Conservation (phyloP, 2,113 vertebrate species). For the Mus spicilegus region DNA sequence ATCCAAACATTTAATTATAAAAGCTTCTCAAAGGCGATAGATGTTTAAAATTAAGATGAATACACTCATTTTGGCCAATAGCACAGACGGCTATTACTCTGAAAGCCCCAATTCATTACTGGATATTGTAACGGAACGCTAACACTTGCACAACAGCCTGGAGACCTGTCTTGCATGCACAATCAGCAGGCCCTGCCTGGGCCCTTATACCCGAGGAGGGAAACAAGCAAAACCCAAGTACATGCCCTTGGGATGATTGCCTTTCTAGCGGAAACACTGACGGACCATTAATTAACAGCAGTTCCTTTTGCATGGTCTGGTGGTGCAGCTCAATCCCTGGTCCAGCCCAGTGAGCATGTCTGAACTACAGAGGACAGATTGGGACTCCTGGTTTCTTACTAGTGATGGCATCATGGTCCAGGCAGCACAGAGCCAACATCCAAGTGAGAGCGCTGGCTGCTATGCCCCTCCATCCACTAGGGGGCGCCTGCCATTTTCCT, state of each 20-base stretch:
- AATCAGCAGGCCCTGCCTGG: constrained; percentile 73
- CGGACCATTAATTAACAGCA: constrained; percentile 73
- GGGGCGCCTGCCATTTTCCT: background rate
- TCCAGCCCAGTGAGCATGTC: background rate
- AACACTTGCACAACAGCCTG: constrained; percentile 82
- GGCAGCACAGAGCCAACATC: background rate
- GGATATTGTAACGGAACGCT: constrained; percentile 84
- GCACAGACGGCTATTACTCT: constrained; percentile 80
- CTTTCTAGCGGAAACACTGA: constrained; percentile 72
- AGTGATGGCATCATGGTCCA: background rate
- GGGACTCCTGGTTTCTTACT: background rate
- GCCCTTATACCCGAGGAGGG: constrained; percentile 16
- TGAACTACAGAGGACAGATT: background rate
- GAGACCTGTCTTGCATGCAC: constrained; percentile 84
- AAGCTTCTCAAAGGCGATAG: constrained; percentile 83
- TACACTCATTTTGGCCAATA: constrained; percentile 85
- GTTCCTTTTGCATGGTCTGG: background rate
- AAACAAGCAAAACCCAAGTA: background rate
- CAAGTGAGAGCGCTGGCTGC: background rate
- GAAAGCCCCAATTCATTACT: constrained; percentile 86
- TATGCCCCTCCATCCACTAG: background rate
- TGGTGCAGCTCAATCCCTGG: constrained; percentile 23
- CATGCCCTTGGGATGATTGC: constrained; percentile 73
- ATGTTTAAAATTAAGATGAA: constrained; percentile 87
- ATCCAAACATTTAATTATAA: constrained; percentile 88